phyloP scores from a whole-genome alignment of 2,888 invertebrate genomes.

The Leptogaster cylindrica region DNA sequence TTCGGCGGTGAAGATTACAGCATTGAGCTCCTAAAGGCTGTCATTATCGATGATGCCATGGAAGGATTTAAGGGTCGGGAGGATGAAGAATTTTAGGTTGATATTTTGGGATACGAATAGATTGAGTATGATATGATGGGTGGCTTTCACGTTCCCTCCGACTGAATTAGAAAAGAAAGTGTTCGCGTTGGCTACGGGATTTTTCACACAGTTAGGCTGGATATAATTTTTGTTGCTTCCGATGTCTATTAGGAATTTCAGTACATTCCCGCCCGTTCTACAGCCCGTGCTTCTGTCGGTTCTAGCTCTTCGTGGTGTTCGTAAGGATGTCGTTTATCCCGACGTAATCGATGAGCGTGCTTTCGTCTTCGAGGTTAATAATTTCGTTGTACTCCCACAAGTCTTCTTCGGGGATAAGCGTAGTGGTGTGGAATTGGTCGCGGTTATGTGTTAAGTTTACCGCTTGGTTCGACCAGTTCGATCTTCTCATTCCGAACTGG shows the following conservation, averaged over 20 bases:
- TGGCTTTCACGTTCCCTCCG: not conserved
- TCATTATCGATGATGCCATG: no score
- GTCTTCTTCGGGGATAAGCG: not conserved
- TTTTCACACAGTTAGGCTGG: not conserved
- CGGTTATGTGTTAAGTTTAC: not conserved
- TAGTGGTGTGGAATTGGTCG: not conserved
- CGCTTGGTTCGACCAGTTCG: not conserved
- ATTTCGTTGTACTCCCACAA: not conserved
- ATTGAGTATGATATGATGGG: not conserved
- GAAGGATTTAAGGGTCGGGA: not conserved
- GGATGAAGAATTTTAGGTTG: not conserved
- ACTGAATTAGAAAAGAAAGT: not conserved
- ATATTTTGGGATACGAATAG: not conserved
- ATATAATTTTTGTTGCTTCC: conserved; percentile 10
- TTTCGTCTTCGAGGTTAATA: not conserved
- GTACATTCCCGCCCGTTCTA: not conserved
- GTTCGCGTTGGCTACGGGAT: no score
- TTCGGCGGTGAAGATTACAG: not conserved
- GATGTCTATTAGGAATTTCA: not conserved
- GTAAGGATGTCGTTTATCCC: not conserved
- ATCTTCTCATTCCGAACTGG: not conserved
- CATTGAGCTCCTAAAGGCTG: no score
- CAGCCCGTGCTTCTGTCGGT: not conserved
- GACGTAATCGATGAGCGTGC: not conserved
- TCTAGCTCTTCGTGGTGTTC: not conserved